These are phyloP conservation scores for Terebella lapidaria DNA, from an alignment of 2,888 invertebrate genomes.

Conservation along the genomic window DNA sequence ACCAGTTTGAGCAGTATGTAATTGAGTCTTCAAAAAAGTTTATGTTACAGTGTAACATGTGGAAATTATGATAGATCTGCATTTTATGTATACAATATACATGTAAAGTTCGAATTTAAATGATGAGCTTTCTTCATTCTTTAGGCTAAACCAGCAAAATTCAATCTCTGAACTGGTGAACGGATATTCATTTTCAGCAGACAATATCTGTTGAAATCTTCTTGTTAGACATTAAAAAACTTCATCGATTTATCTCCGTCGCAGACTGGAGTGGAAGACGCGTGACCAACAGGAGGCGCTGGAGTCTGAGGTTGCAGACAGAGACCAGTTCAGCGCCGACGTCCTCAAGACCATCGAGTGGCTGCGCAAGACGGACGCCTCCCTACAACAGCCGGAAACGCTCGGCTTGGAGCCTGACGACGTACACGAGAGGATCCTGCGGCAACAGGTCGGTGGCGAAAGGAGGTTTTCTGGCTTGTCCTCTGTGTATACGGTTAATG, in stretches of 20 bases:
- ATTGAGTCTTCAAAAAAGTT: neutral
- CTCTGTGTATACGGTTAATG: too few species aligned
- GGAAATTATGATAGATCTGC: too few species aligned
- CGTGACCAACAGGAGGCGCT: constrained; percentile 30
- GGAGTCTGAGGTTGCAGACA: constrained; percentile 35
- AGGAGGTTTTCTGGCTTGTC: too few species aligned
- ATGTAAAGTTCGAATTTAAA: too few species aligned
- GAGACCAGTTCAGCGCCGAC: constrained; percentile 35
- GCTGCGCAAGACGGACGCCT: constrained; percentile 29
- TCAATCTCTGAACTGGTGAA: too few species aligned
- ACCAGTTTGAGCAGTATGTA: constrained; percentile 39
- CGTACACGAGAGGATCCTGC: neutral
- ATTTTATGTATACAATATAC: too few species aligned
- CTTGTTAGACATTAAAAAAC: too few species aligned
- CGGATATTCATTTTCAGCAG: too few species aligned
- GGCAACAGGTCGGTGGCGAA: constrained; percentile 3
- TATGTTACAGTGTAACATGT: neutral
- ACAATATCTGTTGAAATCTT: too few species aligned
- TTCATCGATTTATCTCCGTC: too few species aligned
- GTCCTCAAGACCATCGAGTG: constrained; percentile 31
- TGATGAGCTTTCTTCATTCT: too few species aligned
- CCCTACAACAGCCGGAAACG: constrained; percentile 15
- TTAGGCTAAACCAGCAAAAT: too few species aligned
- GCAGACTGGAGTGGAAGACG: constrained; percentile 33
- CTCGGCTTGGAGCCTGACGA: neutral